Base-by-base conservation (phyloP, 1,140 invertebrate species). In the Drosophila fuyamai region DNA sequence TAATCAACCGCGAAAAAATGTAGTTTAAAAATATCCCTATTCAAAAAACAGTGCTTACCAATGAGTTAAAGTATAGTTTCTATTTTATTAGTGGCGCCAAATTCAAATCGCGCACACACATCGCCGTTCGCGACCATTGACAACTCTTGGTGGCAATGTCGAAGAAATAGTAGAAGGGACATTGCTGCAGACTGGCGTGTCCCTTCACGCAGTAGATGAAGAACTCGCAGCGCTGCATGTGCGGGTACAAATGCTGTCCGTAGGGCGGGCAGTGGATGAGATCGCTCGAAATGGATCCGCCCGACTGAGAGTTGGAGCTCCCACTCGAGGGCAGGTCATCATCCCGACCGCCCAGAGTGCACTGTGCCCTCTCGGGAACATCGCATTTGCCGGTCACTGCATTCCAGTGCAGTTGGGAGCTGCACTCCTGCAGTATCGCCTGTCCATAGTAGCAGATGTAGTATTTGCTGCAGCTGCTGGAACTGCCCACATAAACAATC, bases 171-270 rank as follows among this genome's bases (percentile, higher is more conserved):
- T 90, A 92, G 47, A 92, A 92, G 4, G 91, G 91, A 46, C 91
- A 92, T 38, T 84, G 79, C 18, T 92, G 91, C 36, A 92, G 53
- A 6, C 83, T 84, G 6, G 90, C 84, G 60, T 92, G 78, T 9
- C 90, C 90, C 27, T 92, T 92, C 1, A 92, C 81, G 47, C 90
- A 92, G 48, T 91, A 92, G n/a, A 92, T 90, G 36, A 92, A 92
- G 61, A 81, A 90, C 12, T 92, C 90, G 53, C 90, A 92, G n/a
- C 83, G 83, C 35, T 72, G 41, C 90, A 85, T 90, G 41, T 92
- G 79, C 1, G 90, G 90, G 53, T 80, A 91, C 55, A 91, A 58
- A 62, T 91, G 90, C 48, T 92, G 88, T 3, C 90, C 90, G 72
- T 90, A 80, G 27, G 67, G 10, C 1, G 90, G 90, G 8, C 90